phyloP scores from a whole-genome alignment of 2,888 invertebrate genomes.

The Callyntrura guangdongensis region DNA sequence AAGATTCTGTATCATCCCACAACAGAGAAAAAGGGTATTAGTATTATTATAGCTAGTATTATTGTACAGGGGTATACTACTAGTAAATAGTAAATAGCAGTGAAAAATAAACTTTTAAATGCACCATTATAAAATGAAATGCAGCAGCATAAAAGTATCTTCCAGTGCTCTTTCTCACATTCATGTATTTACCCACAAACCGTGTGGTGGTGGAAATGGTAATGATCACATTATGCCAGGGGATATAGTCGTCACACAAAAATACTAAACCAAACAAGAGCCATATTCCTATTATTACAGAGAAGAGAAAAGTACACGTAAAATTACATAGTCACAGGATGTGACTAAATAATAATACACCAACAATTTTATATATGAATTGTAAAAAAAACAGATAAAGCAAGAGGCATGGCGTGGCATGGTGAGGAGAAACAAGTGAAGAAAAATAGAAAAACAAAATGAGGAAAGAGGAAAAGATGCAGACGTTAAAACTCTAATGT shows the following conservation, averaged over 20 bases:
- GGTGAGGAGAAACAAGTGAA: slow-evolving; percentile 52
- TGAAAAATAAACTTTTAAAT: slow-evolving; percentile 57
- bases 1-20: slow-evolving; percentile 18
- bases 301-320: slow-evolving; percentile 17
- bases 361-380: slow-evolving; percentile 54
- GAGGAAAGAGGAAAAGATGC: slow-evolving; percentile 54
- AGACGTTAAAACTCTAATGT: slow-evolving; percentile 57
- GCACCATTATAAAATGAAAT: slow-evolving; percentile 76
- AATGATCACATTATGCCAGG: slow-evolving; percentile 67
- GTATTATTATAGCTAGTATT: neutral
- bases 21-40: slow-evolving; percentile 31
- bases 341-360: slow-evolving; percentile 18
- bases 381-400: slow-evolving; percentile 43
- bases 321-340: too few species aligned
- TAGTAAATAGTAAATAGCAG: slow-evolving; percentile 26
- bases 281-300: neutral
- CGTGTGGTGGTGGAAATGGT: slow-evolving; percentile 35
- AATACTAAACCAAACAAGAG: neutral
- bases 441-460: slow-evolving; percentile 59
- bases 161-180: slow-evolving; percentile 25
- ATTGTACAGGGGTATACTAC: neutral
- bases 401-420: slow-evolving; percentile 39
- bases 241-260: slow-evolving; percentile 62
- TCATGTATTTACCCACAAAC: neutral
- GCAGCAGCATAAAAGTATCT: slow-evolving; percentile 66